Conservation (phyloP, 2,888 invertebrate genomes). For the Caenorhabditis zanzibari region DNA sequence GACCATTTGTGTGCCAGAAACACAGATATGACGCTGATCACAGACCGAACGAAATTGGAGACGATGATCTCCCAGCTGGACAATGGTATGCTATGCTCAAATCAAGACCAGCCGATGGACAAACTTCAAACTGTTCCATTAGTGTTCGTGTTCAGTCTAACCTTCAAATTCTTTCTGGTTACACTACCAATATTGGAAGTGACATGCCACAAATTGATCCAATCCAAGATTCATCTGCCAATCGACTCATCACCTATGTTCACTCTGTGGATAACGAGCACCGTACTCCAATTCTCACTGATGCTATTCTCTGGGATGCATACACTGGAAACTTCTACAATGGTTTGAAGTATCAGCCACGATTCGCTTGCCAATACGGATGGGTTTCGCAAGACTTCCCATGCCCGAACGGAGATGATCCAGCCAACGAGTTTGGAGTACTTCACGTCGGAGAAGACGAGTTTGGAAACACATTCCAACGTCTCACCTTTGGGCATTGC, state of each 20-base stretch:
- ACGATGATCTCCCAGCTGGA: slow-evolving; percentile 74
- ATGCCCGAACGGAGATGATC: slow-evolving; percentile 70
- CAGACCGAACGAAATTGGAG: slow-evolving; percentile 66
- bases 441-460: slow-evolving; percentile 78
- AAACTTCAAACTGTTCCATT: slow-evolving; percentile 36
- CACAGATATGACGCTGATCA: slow-evolving; percentile 71
- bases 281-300: slow-evolving; percentile 66
- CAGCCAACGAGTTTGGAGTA: slow-evolving; percentile 67
- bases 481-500: slow-evolving; percentile 71
- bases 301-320: slow-evolving; percentile 68
- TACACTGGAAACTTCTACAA: slow-evolving; percentile 73
- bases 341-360: slow-evolving; percentile 68
- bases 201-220: slow-evolving; percentile 72
- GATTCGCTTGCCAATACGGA: slow-evolving; percentile 69
- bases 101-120: slow-evolving; percentile 42
- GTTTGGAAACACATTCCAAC: slow-evolving; percentile 78
- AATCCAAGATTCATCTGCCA: slow-evolving; percentile 62
- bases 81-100: slow-evolving; percentile 70
- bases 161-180: slow-evolving; percentile 75
- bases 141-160: slow-evolving; percentile 73
- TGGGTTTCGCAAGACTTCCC: slow-evolving; percentile 74
- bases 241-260: slow-evolving; percentile 72
- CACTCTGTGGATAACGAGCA: slow-evolving; percentile 60
- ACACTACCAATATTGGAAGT: slow-evolving; percentile 57
- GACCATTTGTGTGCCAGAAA: slow-evolving; percentile 75